Base-by-base conservation (phyloP, 2,888 invertebrate species). In the Pycnomerus fuliginosus region DNA sequence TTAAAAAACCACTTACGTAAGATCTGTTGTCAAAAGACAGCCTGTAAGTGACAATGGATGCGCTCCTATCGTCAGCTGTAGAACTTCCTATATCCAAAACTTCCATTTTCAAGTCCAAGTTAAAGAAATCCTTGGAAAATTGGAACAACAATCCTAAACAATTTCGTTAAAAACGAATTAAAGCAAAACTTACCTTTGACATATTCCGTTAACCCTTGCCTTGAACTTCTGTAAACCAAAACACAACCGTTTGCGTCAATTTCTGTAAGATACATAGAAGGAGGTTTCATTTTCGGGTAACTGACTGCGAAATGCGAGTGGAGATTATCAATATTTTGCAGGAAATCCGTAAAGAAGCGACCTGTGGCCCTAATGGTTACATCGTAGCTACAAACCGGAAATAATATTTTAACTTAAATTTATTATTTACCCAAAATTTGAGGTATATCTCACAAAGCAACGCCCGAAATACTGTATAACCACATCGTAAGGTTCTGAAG, bases 211-310 rank as follows among this genome's bases (percentile, higher is more conserved):
- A 85, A 87, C 1, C 91, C 91, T 30, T 81, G 79, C 27, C 95
- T 79, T 1, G 83, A 81, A 58, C 92, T 92, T 50, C 92, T 80
- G 67, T 95, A 95, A 3, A 92, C 85, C 27, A 93, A 76, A 40
- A 90, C 82, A 1, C 92, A 90, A 0, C 92, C 95, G 32, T 86
- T 80, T 24, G 81, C 78, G 62, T 93, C 92, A 54, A 91, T 86
- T 43, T 86, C 81, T 0, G 89, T 87, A 50, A 94, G 80, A 69
- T 91, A 91, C 87, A 95, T 94, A 31, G 91, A 91, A 0, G 95
- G 95, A 47, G 90, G 90, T 62, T 89, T 87, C 90, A 96, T 91
- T 71, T 89, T 88, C 0, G 93, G 94, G 70, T 92, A 95, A 3
- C 93, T 90, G 69, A 92, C 90, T 42, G 90, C 78, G 84, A 94